These are phyloP conservation scores for Drosophila picticornis DNA, from an alignment of 2,888 invertebrate species.

Conservation along the genomic window DNA sequence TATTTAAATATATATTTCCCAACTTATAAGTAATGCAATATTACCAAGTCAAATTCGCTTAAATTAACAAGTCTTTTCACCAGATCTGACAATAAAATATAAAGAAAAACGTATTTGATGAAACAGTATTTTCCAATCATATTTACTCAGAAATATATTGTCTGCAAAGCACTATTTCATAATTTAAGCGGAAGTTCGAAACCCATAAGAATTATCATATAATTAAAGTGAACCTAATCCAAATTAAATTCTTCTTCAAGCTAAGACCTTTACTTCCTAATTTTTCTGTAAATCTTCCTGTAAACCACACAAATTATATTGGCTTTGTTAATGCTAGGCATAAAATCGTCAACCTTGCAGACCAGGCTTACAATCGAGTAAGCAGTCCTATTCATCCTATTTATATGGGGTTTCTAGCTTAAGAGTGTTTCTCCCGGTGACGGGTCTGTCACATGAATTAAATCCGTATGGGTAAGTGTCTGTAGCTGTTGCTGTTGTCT, in stretches of 20 bases:
- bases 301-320: conserved; percentile 36
- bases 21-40: neutral
- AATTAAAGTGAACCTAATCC: neutral
- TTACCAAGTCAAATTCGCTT: neutral
- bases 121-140: neutral
- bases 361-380: conserved; percentile 12
- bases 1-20: neutral
- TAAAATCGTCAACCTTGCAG: conserved; percentile 27
- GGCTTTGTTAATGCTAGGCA: conserved; percentile 38
- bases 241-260: neutral
- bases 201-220: neutral
- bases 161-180: neutral
- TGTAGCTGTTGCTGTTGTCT: conserved; percentile 39
- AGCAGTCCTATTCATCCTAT: conserved; percentile 11
- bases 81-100: neutral
- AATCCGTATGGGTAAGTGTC: conserved; percentile 33
- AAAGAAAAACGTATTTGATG: rapidly evolving
- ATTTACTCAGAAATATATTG: neutral
- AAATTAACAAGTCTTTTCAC: too few species aligned
- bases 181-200: neutral
- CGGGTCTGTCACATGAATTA: conserved; percentile 37
- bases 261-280: neutral
- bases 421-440: conserved; percentile 17
- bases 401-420: conserved; percentile 1
- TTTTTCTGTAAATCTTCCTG: conserved; percentile 32